Evolutionary conservation across 2,113 vertebrate genomes (phyloP).

Genomic region (Apus apus): DNA sequence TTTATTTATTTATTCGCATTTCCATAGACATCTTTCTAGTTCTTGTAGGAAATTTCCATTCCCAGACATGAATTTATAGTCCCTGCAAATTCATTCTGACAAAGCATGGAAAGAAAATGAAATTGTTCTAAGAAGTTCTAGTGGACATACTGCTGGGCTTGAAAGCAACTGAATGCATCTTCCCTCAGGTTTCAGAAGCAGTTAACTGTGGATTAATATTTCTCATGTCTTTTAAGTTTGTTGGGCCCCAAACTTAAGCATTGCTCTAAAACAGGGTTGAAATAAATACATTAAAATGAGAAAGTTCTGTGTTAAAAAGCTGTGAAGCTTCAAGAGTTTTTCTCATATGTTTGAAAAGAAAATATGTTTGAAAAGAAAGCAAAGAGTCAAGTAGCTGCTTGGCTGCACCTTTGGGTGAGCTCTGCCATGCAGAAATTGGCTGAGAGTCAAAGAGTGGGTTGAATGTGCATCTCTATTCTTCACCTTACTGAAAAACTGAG

Average conservation of each 20-base stretch:
- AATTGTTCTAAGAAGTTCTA: background rate
- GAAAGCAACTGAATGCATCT: background rate
- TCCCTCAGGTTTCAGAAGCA: background rate
- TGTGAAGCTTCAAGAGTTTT: background rate
- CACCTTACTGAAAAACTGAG: background rate
- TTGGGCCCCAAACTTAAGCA: background rate
- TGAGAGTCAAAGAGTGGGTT: background rate
- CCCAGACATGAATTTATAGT: background rate
- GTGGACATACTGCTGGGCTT: background rate
- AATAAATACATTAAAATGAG: background rate
- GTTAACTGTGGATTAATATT: no score
- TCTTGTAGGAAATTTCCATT: background rate
- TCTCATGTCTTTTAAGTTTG: background rate
- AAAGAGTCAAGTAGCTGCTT: background rate
- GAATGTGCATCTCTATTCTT: background rate
- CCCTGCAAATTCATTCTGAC: background rate
- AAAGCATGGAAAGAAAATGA: background rate
- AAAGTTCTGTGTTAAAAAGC: background rate
- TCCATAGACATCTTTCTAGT: background rate
- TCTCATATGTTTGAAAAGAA: background rate
- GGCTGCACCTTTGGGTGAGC: background rate
- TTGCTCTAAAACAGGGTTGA: background rate
- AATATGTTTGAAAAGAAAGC: background rate
- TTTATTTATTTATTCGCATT: background rate
- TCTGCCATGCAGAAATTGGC: background rate